A percentile compares a stretch with the other conserved stretches of the same genome.
phyloP scores from a whole-genome alignment of 2,113 vertebrate genomes.

The Pseudois nayaur region DNA sequence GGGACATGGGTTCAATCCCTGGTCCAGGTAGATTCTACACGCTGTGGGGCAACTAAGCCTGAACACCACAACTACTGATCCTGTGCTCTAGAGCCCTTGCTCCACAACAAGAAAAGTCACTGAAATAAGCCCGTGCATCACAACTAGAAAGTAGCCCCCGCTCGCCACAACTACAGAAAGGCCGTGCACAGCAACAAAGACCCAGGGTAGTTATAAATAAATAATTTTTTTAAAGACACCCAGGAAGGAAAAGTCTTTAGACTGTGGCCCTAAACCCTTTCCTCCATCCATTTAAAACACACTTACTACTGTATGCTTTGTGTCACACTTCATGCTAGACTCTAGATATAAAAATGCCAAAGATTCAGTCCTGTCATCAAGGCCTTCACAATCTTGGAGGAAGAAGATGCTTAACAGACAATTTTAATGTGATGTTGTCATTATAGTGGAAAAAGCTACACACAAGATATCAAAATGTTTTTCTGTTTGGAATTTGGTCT shows the following conservation, averaged over 20 bases:
- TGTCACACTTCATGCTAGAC: neutral
- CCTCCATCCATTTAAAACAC: neutral
- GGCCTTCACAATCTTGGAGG: neutral
- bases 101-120: neutral
- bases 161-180: neutral
- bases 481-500: neutral
- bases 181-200: rapidly evolving
- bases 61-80: neutral
- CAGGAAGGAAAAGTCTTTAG: neutral
- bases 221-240: neutral
- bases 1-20: neutral
- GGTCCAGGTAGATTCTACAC: neutral
- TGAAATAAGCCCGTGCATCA: neutral
- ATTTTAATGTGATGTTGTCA: neutral
- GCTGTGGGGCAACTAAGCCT: neutral
- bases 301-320: neutral
- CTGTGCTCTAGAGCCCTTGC: neutral
- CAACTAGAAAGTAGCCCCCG: neutral
- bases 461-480: neutral
- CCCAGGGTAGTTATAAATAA: neutral
- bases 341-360: neutral
- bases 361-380: neutral
- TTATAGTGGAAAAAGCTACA: neutral
- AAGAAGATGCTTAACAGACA: neutral
- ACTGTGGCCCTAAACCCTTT: neutral